Evolutionary conservation across 2,888 invertebrate genomes (phyloP), one percentile per base, ranked within the genome.

Genomic region (Panopea generosa): DNA sequence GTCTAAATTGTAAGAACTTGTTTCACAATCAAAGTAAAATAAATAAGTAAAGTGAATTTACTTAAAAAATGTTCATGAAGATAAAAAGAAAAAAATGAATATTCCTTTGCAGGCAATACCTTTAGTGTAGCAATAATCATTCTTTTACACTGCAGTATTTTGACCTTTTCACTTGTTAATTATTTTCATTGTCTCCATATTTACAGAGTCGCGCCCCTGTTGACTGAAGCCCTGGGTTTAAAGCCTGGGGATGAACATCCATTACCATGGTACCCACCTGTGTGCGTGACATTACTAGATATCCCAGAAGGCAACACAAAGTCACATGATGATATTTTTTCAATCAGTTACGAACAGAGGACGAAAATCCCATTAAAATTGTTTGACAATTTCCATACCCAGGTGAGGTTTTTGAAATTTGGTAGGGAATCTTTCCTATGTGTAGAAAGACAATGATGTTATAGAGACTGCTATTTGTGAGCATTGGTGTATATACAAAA

Each of bases 191-290:
- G 40, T 40, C 16, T 16, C 40, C 16, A 22, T n/a, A n/a, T n/a
- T 75, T 77, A n/a, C 68, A 93, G 93, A 53, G 90, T 93, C n/a
- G 89, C 90, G 45, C 89, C 91, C 20, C 92, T 95, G 68, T 91
- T 96, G 67, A 94, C 95, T 1, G 94, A 95, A 38, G 94, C 94
- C 61, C 95, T 96, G 77, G 95, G 94, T 7, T 93, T 96, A 56
- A 93, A 94, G 6, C 92, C 93, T 16, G 93, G 93, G 3, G 94
- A 93, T 16, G 95, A 96, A 87, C 95, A 96, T 85, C 94, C 95
- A 50, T 92, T 96, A 77, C 96, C 96, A 2, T 96, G 96, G 96
- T 95, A 96, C 89, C 96, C 96, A 20, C 96, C 96, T 0, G 92
- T 94, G 9, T 96, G 96, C 86, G 93, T 86, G 1, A 87, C 89